phyloP scores from a whole-genome alignment of 2,888 invertebrate species.

The Lasius fuliginosus region DNA sequence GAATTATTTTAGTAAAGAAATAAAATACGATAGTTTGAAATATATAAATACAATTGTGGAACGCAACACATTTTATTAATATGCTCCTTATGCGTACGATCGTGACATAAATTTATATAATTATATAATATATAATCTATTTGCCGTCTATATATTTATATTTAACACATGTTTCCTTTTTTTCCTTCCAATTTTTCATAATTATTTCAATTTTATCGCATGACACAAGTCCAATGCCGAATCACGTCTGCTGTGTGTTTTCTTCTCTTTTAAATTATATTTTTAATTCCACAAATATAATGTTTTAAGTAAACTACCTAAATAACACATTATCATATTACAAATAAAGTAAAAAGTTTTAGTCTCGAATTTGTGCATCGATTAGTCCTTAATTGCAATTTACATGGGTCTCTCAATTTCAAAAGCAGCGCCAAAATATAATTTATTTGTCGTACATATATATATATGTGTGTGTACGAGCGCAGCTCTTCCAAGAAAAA shows the following conservation, averaged over 20 bases:
- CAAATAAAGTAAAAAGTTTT: not conserved
- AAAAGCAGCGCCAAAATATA: not conserved
- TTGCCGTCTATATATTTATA: no score
- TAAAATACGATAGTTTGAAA: not conserved
- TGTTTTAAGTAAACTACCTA: not conserved
- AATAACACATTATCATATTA: not conserved
- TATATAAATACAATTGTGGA: not conserved
- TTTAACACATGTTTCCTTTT: no score
- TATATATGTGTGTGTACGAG: no score
- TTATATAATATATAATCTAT: no score
- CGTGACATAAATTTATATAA: no score
- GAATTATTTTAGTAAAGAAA: not conserved
- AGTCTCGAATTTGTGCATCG: not conserved
- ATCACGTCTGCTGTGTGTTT: no score
- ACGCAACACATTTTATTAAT: not conserved
- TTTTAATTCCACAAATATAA: no score
- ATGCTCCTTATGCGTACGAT: not conserved
- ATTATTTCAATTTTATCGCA: no score
- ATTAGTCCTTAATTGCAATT: not conserved
- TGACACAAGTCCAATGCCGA: no score
- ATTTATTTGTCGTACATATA: not conserved
- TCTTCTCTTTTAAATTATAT: no score
- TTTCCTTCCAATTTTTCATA: no score
- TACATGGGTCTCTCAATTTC: not conserved
- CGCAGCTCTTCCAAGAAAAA: no score